Conservation (phyloP, 2,797 vertebrate genomes). For the Tokudaia tokunoshimensis region DNA sequence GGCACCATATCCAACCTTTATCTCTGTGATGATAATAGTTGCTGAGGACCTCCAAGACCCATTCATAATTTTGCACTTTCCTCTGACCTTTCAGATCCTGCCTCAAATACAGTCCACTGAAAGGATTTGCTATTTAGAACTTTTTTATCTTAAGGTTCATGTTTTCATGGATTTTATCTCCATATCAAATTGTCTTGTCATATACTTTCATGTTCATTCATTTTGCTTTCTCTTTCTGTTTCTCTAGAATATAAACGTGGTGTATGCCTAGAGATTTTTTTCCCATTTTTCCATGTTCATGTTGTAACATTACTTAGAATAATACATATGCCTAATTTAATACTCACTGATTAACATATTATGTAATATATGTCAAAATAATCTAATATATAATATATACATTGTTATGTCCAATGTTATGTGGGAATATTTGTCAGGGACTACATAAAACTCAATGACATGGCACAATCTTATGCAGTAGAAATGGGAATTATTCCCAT, state of each 20-base stretch:
- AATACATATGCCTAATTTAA: not conserved
- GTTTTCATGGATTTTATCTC: not conserved
- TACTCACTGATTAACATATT: not conserved
- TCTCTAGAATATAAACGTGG: not conserved
- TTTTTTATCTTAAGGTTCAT: not conserved
- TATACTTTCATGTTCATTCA: not conserved
- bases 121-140: not conserved
- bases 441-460: not conserved
- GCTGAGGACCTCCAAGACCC: not conserved
- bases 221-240: not conserved
- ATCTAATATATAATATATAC: not conserved
- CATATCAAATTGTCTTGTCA: not conserved
- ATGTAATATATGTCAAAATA: not conserved
- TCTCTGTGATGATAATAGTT: not conserved
- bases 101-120: not conserved
- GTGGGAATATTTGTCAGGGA: not conserved
- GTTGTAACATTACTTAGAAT: not conserved
- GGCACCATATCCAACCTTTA: fast-evolving
- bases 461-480: not conserved
- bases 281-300: not conserved
- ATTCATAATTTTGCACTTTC: not conserved
- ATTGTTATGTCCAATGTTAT: not conserved
- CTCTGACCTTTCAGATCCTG: not conserved
- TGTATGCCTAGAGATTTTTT: not conserved
- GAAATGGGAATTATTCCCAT: not conserved